Base-by-base conservation (phyloP, 2,888 invertebrate species). In the Polylopha cassiicola region DNA sequence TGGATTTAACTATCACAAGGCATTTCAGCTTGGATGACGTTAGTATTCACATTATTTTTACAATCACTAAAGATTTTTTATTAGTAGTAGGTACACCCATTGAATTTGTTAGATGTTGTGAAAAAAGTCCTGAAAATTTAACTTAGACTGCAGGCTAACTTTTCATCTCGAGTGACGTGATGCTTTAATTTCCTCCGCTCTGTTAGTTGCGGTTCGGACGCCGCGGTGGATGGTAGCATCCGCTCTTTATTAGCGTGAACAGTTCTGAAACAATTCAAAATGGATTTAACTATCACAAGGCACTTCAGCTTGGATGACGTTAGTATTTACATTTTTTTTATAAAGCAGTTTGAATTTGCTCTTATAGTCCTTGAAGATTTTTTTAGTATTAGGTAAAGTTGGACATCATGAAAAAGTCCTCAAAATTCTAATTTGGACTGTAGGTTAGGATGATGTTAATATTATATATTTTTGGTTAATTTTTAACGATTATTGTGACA, bases 291-390 rank as follows among this genome's bases (percentile, higher is more conserved):
- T 21, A 71, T 86, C 9, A 85, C 82, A 1, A 78, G 86, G 54
- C 86, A 86, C 51, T 86, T 77, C 46, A 86, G 86, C 55, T 74
- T 86, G 48, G 86, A 86, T 43, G 86, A 86, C 64, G 86, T 85
- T 46, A 79, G 81, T 76, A 51, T 14, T n/a, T 17, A 24, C 2
- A 7, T 6, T 2, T 23, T 9, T 18, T 26, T 27, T 4, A 28
- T 11, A 37, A 13, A 33, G 28, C 9, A 28, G 41, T 26, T n/a
- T n/a, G n/a, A n/a, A n/a, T n/a, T n/a, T n/a, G n/a, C n/a, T n/a
- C n/a, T n/a, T n/a, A n/a, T n/a, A n/a, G n/a, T n/a, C n/a, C 4
- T 16, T 6, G 20, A 4, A 20, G 2, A 9, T 15, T 27, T 9
- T 5, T 15, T 27, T 9, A 5, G 14, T 8, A 7, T 16, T 9